Base-by-base conservation (phyloP, 2,888 invertebrate species). In the Muschampia plurimacula region DNA sequence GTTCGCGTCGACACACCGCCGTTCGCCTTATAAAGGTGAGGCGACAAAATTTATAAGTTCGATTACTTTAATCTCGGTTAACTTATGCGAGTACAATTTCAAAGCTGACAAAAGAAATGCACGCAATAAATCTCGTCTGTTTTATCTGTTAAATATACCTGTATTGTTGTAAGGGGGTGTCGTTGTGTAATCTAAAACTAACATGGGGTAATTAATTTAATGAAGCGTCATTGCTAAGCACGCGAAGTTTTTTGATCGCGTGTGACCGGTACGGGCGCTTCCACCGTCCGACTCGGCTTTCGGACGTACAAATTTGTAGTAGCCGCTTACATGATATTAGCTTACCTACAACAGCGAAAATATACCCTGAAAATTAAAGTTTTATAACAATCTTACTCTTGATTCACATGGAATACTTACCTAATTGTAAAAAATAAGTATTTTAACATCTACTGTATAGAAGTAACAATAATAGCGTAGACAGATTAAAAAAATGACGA, bases 31-130 rank as follows among this genome's bases (percentile, higher is more conserved):
- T 91, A 93, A 89, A 94, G 93, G 92, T 94, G 93, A 94, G 92
- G 88, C 91, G 94, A 94, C 94, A 93, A 93, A 94, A 94, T 94
- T 94, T 94, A 94, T 94, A 94, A 93, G 94, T 94, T 94, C 94
- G 94, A 94, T 94, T 94, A 94, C 92, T 94, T 93, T 94, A 94
- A 94, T 94, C 94, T 94, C 90, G 89, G 90, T 86, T 94, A 93
- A 94, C 94, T 93, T 94, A 94, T 94, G 94, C 94, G 94, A 91
- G 90, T 93, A 93, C 94, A 93, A 94, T 94, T 94, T 93, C 93
- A 92, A 92, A 93, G 92, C 94, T 94, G 94, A 94, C 94, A 94
- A 94, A 94, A 94, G 94, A 94, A 94, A 94, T 94, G 94, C 93
- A 92, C 86, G 92, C 91, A 87, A 94, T 94, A 94, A 94, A 94